Evolutionary conservation across 2,888 invertebrate genomes (phyloP), one percentile per base, ranked within the genome.

Genomic region (Choreutis nemorana): DNA sequence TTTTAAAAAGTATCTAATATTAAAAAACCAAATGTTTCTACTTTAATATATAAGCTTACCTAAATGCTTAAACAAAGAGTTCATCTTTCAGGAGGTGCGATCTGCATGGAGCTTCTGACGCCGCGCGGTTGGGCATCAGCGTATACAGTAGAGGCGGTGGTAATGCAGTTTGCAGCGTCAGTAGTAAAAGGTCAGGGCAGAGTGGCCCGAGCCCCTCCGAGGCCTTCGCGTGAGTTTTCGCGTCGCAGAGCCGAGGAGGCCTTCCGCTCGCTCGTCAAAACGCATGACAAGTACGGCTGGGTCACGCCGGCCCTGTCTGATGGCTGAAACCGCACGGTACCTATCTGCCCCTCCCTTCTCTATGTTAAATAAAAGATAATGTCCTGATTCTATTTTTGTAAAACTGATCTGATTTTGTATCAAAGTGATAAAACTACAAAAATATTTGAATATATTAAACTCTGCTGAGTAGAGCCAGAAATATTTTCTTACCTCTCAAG

Each of bases 201-300:
- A 12, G 87, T 93, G 46, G 87, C 89, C 43, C 85, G 89, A 43
- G 90, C 90, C 58, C 91, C 91, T 57, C 82, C 87, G 41, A 88
- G 91, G 54, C 86, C 85, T 43, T 84, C 87, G 52, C 87, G 91
- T 54, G 89, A 90, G 59, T 91, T 91, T 63, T 89, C 83, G 44
- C 81, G 71, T 40, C 83, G 90, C 40, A 86, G 90, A 29, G 93
- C 93, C n/a, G 93, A 93, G 60, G 91, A 91, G 53, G 90, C 93
- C 14, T 93, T 93, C 70, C 83, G 91, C 44, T 91, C 90, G 32
- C 81, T 93, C 41, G 92, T 93, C 33, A 91, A 91, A 66, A 93
- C 92, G 5, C 93, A 93, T 57, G 92, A 93, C 56, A 93, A 93
- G 57, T 93, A 92, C 57, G 93, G 93, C 30, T 93, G 93, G 93